A percentile compares a stretch with the other conserved stretches of the same genome.
phyloP scores from a whole-genome alignment of 2,888 invertebrate genomes.

The Drosophila fulvimacula region DNA sequence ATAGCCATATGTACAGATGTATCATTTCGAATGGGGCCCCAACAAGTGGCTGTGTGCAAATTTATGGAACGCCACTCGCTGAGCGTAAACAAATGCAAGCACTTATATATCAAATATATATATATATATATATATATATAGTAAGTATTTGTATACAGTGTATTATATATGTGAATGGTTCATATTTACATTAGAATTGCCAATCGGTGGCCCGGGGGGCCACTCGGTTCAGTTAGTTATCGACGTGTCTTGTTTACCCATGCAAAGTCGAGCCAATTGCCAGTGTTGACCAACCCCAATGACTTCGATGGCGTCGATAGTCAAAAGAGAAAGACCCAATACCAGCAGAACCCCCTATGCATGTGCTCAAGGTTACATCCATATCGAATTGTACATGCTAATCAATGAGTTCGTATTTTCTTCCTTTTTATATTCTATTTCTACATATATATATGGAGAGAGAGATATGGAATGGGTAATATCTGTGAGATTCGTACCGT shows the following conservation, averaged over 20 bases:
- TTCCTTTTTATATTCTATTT: conserved; percentile 16
- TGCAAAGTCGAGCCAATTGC: conserved; percentile 40
- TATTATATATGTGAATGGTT: conserved; percentile 2
- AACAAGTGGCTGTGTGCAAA: conserved; percentile 29
- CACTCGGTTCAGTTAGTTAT: conserved; percentile 16
- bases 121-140: not conserved
- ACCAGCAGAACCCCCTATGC: conserved; percentile 7
- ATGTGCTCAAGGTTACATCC: conserved; percentile 23
- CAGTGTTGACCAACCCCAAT: conserved; percentile 60
- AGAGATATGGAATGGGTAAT: not conserved
- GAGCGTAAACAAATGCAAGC: conserved; percentile 19
- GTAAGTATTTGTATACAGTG: not conserved
- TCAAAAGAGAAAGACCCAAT: conserved; percentile 17
- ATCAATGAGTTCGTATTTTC: conserved; percentile 44
- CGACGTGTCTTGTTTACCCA: conserved; percentile 44
- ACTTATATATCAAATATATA: conserved; percentile 16
- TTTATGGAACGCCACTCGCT: conserved; percentile 18
- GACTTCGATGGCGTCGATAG: conserved; percentile 22
- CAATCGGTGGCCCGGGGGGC: conserved; percentile 29
- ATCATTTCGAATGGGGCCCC: conserved; percentile 14
- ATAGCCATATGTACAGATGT: conserved; percentile 9
- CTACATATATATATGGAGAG: conserved; percentile 22
- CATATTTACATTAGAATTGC: conserved; percentile 40
- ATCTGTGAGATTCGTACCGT: conserved; percentile 29
- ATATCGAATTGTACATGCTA: conserved; percentile 41